Base-by-base conservation (phyloP, 2,888 invertebrate genomes). In the Oeneis ivallda region DNA sequence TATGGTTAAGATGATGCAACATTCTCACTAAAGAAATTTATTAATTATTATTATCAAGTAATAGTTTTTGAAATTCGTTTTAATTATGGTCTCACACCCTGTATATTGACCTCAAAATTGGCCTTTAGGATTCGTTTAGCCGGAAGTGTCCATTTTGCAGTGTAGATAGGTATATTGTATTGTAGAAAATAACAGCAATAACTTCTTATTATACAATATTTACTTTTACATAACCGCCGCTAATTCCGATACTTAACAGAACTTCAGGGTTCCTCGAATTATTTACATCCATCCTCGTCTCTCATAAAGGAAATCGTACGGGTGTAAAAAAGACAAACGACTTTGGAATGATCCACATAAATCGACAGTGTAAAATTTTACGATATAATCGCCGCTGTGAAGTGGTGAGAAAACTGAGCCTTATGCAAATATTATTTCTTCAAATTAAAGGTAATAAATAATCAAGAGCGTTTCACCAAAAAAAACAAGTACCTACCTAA, bases 321-420 rank as follows among this genome's bases (percentile, higher is more conserved):
- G 11, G 56, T 19, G 56, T 2, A 57, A 65, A 62, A 26, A 15
- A 47, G 74, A 65, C 68, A n/a, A 75, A 84, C 73, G 49, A 79
- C 74, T 84, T 82, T 15, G 59, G 65, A 72, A 83, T 80, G 84
- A 81, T 83, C 82, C 78, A 82, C 75, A 81, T 82, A 82, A 84
- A 84, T 79, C 76, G 79, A 79, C 79, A 81, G 75, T 83, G 82
- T 87, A 81, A 89, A 86, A 79, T 86, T 89, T 88, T 82, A 89
- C 84, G 89, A 88, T 74, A 72, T 77, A 79, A 79, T 78, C 67
- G 69, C 32, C n/a, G 26, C 10, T 7, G 41, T 64, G 73, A 74
- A 76, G 77, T 69, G 66, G 68, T 70, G 71, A 62, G 57, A 58
- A 62, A 49, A 61, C 54, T 45, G 43, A 41, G 61, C 34, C 49